Base-by-base conservation (phyloP, 2,797 vertebrate genomes). In the Pangasius sanitwongsei region DNA sequence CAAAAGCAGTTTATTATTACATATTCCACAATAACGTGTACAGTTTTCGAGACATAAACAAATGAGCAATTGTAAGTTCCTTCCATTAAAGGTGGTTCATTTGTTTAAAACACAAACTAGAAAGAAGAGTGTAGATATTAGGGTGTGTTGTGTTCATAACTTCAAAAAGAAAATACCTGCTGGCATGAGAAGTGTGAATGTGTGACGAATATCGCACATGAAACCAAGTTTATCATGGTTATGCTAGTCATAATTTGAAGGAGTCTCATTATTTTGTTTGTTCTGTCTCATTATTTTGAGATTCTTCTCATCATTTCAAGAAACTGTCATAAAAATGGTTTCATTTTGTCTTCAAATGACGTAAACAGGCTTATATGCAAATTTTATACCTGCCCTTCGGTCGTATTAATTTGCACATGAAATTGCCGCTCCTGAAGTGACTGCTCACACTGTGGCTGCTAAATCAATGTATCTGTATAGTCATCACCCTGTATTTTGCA, bases 381-480 rank as follows among this genome's bases (percentile, higher is more conserved):
- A 82, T 61, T 3, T 82, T 82, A 44, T 82, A 82, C 80, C 57
- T 82, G 80, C 34, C 80, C 80, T 61, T 82, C 12, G 31, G 80
- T 41, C 34, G 12, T 41, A 82, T 34, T 13, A 15, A 82, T 82
- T 82, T 82, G 80, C 80, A 82, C 80, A 41, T 41, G 57, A 82
- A 61, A 82, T 59, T 57, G 55, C 53, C 16, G 8, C 8, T 34
- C 77, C n/a, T 3, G 41, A 61, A 25, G 34, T 13, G 9, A 37
- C 55, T 41, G 80, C 55, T 12, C 41, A 41, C 41, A 41, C 41
- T 41, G 41, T 41, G 41, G 41, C 41, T 41, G 41, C 41, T 41
- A 37, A 37, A 82, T 25, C 55, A 13, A 3, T 25, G 34, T 13
- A 25, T 61, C 34, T 23, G 41, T 41, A 41, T 82, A 82, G 31